These are phyloP conservation scores for Halcyon leucocephala DNA, from an alignment of 2,797 vertebrate genomes.

Conservation along the genomic window DNA sequence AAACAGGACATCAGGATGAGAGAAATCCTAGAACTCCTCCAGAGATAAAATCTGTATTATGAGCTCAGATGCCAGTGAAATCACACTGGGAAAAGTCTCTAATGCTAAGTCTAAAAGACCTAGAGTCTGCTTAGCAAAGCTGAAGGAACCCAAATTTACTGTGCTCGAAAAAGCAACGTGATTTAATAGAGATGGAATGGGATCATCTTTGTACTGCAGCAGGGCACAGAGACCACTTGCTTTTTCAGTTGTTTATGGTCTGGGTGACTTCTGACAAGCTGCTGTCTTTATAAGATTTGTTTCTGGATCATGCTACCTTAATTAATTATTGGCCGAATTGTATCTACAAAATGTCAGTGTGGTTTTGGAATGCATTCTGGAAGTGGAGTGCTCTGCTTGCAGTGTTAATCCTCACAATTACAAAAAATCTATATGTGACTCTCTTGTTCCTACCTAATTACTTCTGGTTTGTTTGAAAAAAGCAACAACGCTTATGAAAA, in stretches of 20 bases:
- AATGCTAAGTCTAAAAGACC: background rate
- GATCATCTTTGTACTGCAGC: background rate
- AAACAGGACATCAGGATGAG: background rate
- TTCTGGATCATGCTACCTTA: background rate
- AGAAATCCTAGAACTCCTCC: background rate
- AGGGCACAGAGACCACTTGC: background rate
- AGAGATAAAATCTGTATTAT: background rate
- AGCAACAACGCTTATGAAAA: background rate
- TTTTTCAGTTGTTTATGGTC: background rate
- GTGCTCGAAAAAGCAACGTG: background rate
- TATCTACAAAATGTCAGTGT: background rate
- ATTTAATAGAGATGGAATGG: background rate
- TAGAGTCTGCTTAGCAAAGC: background rate
- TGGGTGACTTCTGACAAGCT: background rate
- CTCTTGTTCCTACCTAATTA: background rate
- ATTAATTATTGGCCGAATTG: background rate
- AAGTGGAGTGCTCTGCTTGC: background rate
- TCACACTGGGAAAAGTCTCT: background rate
- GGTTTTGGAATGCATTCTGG: background rate
- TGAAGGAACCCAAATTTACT: background rate
- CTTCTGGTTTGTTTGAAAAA: background rate
- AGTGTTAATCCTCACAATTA: background rate
- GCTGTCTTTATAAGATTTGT: background rate
- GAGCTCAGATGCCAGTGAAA: background rate
- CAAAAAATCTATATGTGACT: background rate